Evolutionary conservation across 1,140 invertebrate species (phyloP).

Genomic region (Archivesica marissinica): DNA sequence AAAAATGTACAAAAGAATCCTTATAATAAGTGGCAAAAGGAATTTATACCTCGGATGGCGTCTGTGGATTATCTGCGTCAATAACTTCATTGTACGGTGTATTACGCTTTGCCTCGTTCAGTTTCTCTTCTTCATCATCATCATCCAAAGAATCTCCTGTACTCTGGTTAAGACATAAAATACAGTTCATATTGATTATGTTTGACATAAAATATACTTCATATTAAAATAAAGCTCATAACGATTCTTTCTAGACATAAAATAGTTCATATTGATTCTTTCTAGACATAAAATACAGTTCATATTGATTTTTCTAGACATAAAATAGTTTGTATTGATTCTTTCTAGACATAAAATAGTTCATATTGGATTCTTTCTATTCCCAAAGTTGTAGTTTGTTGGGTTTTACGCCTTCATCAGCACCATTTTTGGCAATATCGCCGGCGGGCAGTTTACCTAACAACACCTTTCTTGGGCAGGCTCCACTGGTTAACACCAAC

Average conservation of each 20-base stretch:
- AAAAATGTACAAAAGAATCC: too few relatives aligned
- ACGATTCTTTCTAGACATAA: too few relatives aligned
- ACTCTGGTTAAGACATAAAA: constrained; percentile 84
- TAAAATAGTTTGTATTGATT: neutral
- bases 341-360: too few relatives aligned
- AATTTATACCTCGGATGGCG: constrained; percentile 73
- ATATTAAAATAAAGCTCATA: neutral
- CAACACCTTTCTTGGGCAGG: too few relatives aligned
- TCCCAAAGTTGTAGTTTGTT: too few relatives aligned
- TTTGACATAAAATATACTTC: neutral
- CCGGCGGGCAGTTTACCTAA: too few relatives aligned
- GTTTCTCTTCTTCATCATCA: constrained; percentile 84
- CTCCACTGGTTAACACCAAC: too few relatives aligned
- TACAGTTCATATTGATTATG: neutral
- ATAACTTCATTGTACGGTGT: constrained; percentile 86
- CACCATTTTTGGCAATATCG: too few relatives aligned
- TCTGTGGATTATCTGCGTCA: constrained; percentile 76
- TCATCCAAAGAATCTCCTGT: constrained; percentile 88
- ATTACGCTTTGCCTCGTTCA: constrained; percentile 84
- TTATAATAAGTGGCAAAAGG: too few relatives aligned
- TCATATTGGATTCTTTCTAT: too few relatives aligned
- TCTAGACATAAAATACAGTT: neutral
- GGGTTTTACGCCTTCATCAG: too few relatives aligned
- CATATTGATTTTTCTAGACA: neutral
- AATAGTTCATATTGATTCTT: too few relatives aligned